These are phyloP conservation scores for Rotaria magnacalcarata DNA, from an alignment of 2,888 invertebrate species.

Conservation along the genomic window DNA sequence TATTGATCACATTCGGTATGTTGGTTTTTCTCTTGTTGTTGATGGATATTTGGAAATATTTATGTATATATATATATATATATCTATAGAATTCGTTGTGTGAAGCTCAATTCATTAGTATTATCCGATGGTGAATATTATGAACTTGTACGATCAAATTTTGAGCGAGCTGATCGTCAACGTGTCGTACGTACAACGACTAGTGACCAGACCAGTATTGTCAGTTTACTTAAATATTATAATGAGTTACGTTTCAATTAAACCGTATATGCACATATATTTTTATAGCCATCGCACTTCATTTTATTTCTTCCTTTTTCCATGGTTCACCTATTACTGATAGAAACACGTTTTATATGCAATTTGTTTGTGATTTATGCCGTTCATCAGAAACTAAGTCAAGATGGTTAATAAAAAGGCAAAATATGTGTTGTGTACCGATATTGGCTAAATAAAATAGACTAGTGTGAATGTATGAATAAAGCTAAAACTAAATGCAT, in stretches of 20 bases:
- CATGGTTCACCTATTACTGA: not conserved
- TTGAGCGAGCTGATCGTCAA: slow-evolving; percentile 89
- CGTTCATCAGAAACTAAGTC: not conserved
- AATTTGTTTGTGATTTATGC: not conserved
- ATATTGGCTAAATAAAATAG: not conserved
- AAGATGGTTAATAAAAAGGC: not conserved
- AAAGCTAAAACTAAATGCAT: too few relatives aligned
- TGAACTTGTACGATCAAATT: slow-evolving; percentile 97
- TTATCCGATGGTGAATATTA: slow-evolving; percentile 97
- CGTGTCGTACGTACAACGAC: slow-evolving; percentile 94
- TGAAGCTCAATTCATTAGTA: slow-evolving; percentile 83
- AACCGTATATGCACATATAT: slow-evolving; percentile 42
- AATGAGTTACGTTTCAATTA: slow-evolving; percentile 90
- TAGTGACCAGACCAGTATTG: slow-evolving; percentile 87
- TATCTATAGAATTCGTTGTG: slow-evolving; percentile 71
- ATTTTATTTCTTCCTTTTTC: not conserved
- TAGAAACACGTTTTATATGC: not conserved
- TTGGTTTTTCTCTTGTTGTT: not conserved
- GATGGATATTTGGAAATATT: too few relatives aligned
- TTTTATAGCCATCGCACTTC: not conserved
- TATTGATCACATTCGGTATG: slow-evolving; percentile 80
- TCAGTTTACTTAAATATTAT: slow-evolving; percentile 84
- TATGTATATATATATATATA: too few relatives aligned
- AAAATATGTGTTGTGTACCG: not conserved
- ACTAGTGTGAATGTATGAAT: not conserved